Conservation (phyloP, 2,113 vertebrate genomes). For the Rhabdornis inornatus region DNA sequence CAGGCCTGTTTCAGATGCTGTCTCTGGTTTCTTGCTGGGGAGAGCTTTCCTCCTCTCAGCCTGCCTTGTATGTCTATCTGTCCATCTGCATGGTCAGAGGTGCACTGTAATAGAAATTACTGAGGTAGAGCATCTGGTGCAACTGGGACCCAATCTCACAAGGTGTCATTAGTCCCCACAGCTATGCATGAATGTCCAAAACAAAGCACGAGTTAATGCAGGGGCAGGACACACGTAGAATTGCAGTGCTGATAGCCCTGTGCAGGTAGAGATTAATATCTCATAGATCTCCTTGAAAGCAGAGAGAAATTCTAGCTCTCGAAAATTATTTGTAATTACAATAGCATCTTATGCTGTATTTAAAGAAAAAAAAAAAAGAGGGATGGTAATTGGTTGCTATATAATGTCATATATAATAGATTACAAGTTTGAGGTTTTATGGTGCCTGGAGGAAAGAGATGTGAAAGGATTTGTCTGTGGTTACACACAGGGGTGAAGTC, state of each 20-base stretch:
- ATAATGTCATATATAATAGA: neutral
- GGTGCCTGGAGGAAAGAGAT: neutral
- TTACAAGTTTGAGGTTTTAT: neutral
- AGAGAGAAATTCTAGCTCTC: neutral
- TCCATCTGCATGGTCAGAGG: neutral
- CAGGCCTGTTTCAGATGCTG: fast-evolving
- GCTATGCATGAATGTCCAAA: neutral
- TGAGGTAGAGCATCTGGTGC: neutral
- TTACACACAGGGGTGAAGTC: fast-evolving
- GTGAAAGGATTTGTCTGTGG: neutral
- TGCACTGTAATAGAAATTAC: neutral
- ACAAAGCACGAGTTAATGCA: neutral
- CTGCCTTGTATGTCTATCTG: neutral
- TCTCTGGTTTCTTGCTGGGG: fast-evolving
- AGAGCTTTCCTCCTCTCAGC: neutral
- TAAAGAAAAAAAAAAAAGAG: neutral
- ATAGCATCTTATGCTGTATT: neutral
- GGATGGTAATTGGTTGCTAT: neutral
- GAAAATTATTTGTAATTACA: neutral
- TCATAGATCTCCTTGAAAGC: neutral
- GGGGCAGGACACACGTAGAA: neutral
- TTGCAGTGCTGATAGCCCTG: neutral
- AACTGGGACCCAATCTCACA: neutral
- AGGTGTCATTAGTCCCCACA: neutral
- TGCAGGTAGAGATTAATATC: neutral